A percentile compares a stretch with the other conserved stretches of the same genome.
phyloP scores from a whole-genome alignment of 2,797 vertebrate genomes.

The Tokudaia tokunoshimensis region DNA sequence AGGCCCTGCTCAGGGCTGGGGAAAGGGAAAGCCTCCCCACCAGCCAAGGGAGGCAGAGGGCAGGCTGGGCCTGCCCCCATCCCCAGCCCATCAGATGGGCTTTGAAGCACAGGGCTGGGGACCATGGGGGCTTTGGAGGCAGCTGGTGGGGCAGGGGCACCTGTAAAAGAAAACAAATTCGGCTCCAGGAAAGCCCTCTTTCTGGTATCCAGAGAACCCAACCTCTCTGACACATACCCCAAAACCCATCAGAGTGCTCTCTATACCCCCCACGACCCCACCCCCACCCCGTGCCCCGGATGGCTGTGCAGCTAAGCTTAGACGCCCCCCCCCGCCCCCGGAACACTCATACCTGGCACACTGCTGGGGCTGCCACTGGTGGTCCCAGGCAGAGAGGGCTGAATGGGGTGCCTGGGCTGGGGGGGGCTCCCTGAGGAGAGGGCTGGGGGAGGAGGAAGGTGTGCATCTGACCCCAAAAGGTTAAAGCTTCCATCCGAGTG shows the following conservation, averaged over 20 bases:
- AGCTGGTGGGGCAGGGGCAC: conserved; percentile 83
- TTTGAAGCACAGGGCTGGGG: conserved; percentile 86
- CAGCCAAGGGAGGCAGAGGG: conserved; percentile 81
- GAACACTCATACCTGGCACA: conserved; percentile 86
- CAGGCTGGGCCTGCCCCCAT: conserved; percentile 78
- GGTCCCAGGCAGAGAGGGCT: conserved; percentile 80
- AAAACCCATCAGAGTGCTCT: neutral
- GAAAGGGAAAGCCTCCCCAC: conserved; percentile 90
- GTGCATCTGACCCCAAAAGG: conserved; percentile 84
- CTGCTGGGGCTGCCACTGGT: conserved; percentile 84
- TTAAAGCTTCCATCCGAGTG: conserved; percentile 85
- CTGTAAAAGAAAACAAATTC: conserved; percentile 77
- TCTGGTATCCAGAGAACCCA: neutral
- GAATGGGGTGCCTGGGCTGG: conserved; percentile 81
- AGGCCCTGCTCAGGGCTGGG: conserved; percentile 92
- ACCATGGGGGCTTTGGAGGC: conserved; percentile 85
- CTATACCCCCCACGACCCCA: neutral
- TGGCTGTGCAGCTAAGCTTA: neutral
- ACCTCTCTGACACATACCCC: conserved; percentile 43
- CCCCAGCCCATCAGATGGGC: conserved; percentile 80
- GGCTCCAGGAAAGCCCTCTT: conserved; percentile 25
- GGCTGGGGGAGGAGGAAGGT: conserved; percentile 82
- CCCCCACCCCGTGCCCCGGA: neutral
- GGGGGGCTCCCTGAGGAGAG: conserved; percentile 87
- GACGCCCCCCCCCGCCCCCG: neutral